phyloP scores from a whole-genome alignment of 2,797 vertebrate species.

The Acanthiza pusilla region DNA sequence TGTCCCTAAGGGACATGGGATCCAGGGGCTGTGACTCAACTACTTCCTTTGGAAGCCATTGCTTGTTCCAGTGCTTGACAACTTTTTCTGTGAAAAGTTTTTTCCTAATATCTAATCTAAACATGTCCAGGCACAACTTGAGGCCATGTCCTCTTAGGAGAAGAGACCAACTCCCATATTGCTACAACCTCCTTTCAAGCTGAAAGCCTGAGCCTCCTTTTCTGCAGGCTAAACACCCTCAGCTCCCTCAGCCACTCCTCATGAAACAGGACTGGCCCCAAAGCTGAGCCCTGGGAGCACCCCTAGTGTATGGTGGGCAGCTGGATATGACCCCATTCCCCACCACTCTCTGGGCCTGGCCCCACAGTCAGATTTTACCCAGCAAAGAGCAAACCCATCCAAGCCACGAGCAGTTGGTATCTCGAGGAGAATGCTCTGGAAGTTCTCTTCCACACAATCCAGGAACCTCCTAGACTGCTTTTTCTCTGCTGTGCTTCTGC shows the following conservation, averaged over 20 bases:
- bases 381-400: background rate
- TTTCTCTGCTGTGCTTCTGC: background rate
- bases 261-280: background rate
- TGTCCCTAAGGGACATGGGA: fast-evolving
- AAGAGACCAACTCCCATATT: background rate
- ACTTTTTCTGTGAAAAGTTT: background rate
- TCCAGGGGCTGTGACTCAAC: background rate
- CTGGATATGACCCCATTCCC: background rate
- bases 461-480: background rate
- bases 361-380: background rate
- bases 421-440: fast-evolving
- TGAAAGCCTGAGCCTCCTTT: background rate
- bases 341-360: fast-evolving
- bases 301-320: too few relatives aligned
- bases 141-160: background rate
- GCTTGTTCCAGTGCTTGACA: background rate
- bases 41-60: background rate
- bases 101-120: background rate
- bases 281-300: fast-evolving
- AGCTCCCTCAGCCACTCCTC: background rate
- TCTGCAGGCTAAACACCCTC: background rate
- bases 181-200: background rate
- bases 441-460: background rate
- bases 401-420: background rate
- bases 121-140: background rate